phyloP scores from a whole-genome alignment of 37 sponge, comb jelly and placozoan genomes.

The Hexactinellida sp. region DNA sequence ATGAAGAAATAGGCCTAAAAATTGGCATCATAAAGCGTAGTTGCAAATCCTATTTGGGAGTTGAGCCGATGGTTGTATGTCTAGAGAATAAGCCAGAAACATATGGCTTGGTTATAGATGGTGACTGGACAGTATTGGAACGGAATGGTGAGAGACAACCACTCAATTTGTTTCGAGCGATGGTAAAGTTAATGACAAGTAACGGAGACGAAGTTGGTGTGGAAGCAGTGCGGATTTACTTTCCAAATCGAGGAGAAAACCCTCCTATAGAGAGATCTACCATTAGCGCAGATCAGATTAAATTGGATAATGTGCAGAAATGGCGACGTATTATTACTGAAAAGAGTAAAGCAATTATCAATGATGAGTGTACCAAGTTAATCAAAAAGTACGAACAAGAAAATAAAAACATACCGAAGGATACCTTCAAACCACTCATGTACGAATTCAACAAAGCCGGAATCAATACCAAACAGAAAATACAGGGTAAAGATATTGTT shows the following conservation, averaged over 20 bases:
- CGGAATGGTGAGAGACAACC: neutral
- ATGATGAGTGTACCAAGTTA: neutral
- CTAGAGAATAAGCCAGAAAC: neutral
- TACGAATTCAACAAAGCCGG: neutral
- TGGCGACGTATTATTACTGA: neutral
- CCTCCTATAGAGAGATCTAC: neutral
- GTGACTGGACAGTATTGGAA: neutral
- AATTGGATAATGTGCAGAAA: neutral
- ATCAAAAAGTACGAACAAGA: conserved; percentile 9
- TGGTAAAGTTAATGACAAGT: neutral
- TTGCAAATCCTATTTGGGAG: neutral
- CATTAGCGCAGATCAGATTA: neutral
- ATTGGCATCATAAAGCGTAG: neutral
- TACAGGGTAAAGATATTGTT: neutral
- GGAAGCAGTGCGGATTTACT: neutral
- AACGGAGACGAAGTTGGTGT: neutral
- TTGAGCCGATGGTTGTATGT: neutral
- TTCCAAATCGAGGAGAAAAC: conserved; percentile 2
- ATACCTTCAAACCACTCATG: neutral
- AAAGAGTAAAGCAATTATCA: neutral
- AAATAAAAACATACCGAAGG: neutral
- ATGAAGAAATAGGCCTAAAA: neutral
- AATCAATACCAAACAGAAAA: neutral
- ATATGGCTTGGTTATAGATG: neutral
- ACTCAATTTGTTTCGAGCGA: neutral